Evolutionary conservation across 2,113 vertebrate genomes (phyloP), one percentile per base, ranked within the genome.

Genomic region (Petrocephalus microphthalmus): DNA sequence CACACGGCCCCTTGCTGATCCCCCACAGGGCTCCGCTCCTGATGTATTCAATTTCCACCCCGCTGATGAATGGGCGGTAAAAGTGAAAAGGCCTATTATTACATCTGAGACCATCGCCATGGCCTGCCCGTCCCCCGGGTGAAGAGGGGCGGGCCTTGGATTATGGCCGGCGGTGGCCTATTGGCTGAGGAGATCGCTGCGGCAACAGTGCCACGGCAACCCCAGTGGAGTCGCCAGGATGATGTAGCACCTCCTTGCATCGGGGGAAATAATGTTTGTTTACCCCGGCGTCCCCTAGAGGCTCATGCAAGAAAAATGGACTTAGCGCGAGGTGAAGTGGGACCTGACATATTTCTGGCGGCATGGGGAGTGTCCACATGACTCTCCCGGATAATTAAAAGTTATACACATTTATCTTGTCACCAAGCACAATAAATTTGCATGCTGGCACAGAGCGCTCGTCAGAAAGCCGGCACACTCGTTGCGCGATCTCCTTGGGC

Each of bases 221-320:
- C 71, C 71, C 71, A 78, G 71, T 1, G 7, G 71, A 42, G 29
- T 78, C 33, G 6, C 71, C 33, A 78, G 29, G 71, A 78, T 42
- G 71, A 78, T 78, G 33, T 78, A 78, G 71, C 71, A 78, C 33
- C 33, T 78, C 71, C 71, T 42, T 78, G 71, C 33, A 78, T 33
- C 71, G 42, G 22, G 81, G 81, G 81, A 47, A 45, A 47, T 83
- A 83, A 47, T 83, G 81, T 83, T 83, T 83, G 81, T 83, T 83
- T 83, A 83, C 81, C 22, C 37, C 2, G 3, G 45, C 0, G 19
- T 83, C 81, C 45, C 19, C 81, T n/a, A n/a, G 81, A 49, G 81
- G 45, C 22, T 45, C 81, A 5, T 10, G 19, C 42, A 83, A 83
- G 81, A 83, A 49, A 49, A 83, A 83, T 83, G 81, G 81, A 49